Base-by-base conservation (phyloP, 37 sponge, comb jelly and placozoan genomes). In the Chondrosia reniformis region DNA sequence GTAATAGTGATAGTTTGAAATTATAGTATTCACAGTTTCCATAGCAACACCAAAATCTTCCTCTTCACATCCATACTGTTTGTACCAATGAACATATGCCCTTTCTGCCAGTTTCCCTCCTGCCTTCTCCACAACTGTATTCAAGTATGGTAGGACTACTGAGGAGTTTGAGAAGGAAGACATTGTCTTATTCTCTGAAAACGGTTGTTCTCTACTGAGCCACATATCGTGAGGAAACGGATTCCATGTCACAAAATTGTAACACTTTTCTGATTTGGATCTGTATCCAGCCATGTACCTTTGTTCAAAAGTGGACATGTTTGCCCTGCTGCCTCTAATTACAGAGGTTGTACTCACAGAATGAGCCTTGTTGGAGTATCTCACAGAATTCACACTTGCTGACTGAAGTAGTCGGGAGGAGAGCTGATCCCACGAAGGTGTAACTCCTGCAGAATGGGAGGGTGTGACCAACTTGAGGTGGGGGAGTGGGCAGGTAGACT, bases 21-120 rank as follows among this genome's bases (percentile, higher is more conserved):
- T 55, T 22, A 91, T 41, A 4, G 17, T n/a, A 4, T 67, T 40
- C 25, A 76, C 27, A 27, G 75, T 63, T 31, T 88, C 86, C 74
- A 89, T 86, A 33, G 85, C 85, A 25, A 67, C 56, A 59, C 72
- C 49, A 78, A 93, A 93, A 3, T 37, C 63, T 12, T 72, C 81
- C 36, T 84, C 57, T 13, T 40, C 66, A 76, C 85, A 84, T 10
- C 86, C 89, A 61, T 88, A 87, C 39, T 55, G 77, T 61, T 81
- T 74, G 56, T 94, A 94, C 95, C 95, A 94, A 63, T 94, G 95
- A 21, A 94, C 38, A 52, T 85, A 94, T 0, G 95, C 95, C 64
- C 74, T 71, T 33, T 80, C 78, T 3, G 43, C 57, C 52, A 61
- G 80, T 81, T 79, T 92, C 27, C 39, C 21, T 5, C 43, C 33